phyloP scores from a whole-genome alignment of 2,797 vertebrate species.

The Phrynocephalus guinanensis region DNA sequence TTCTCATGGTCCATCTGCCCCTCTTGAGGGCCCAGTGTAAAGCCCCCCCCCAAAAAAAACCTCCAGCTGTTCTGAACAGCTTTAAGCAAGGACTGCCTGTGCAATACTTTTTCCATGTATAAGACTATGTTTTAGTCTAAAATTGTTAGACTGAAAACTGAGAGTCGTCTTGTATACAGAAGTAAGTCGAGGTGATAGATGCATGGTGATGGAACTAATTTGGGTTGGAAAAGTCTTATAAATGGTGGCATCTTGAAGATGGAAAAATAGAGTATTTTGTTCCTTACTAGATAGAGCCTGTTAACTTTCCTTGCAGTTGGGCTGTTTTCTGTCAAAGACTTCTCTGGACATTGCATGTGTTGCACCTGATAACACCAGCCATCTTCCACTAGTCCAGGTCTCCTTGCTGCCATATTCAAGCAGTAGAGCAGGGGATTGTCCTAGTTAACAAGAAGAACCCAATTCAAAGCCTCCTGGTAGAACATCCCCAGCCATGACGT shows the following conservation, averaged over 20 bases:
- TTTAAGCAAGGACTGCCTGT: background rate
- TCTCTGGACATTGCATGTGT: background rate
- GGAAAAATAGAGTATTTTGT: too few species aligned
- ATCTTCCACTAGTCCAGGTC: background rate
- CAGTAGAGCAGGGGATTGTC: background rate
- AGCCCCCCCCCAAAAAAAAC: background rate
- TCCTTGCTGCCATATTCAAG: background rate
- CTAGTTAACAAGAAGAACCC: background rate
- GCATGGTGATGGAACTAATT: too few species aligned
- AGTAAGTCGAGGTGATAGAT: too few species aligned
- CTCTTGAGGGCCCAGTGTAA: background rate
- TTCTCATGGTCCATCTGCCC: background rate
- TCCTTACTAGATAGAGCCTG: background rate
- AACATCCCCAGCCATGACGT: background rate
- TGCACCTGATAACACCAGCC: background rate
- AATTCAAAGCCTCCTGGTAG: background rate
- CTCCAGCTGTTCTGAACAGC: background rate
- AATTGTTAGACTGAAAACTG: too few species aligned
- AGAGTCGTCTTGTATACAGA: too few species aligned
- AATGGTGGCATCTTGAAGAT: too few species aligned
- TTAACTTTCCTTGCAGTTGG: background rate
- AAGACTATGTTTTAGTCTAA: too few species aligned
- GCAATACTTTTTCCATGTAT: too few species aligned
- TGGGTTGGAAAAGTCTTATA: too few species aligned
- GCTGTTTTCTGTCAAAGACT: background rate